phyloP scores from a whole-genome alignment of 2,888 invertebrate genomes.

The Asteroscopus sphinx region DNA sequence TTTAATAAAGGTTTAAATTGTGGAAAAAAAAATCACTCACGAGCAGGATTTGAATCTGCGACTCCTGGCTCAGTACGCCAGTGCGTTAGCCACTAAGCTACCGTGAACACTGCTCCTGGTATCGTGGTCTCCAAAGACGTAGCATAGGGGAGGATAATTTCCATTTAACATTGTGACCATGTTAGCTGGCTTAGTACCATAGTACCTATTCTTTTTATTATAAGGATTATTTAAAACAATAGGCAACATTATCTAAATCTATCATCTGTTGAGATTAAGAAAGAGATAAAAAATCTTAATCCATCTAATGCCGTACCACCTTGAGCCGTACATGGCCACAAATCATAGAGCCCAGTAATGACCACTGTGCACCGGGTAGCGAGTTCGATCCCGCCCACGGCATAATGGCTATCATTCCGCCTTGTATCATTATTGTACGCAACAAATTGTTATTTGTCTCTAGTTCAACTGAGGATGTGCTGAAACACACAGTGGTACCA shows the following conservation, averaged over 20 bases:
- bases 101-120: too few species aligned
- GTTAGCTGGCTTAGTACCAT: too few species aligned
- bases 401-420: constrained; percentile 66
- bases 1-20: too few species aligned
- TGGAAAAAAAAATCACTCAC: too few species aligned
- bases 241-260: background rate
- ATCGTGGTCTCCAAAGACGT: too few species aligned
- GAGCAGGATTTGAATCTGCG: too few species aligned
- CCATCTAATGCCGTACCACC: constrained; percentile 50
- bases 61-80: too few species aligned
- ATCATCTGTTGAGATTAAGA: constrained; percentile 16
- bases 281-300: constrained; percentile 36
- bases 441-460: constrained; percentile 60
- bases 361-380: constrained; percentile 59
- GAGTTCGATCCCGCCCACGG: constrained; percentile 68
- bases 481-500: constrained; percentile 40
- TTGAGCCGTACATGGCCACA: constrained; percentile 48
- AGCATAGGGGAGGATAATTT: too few species aligned
- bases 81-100: too few species aligned
- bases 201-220: too few species aligned
- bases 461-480: constrained; percentile 41
- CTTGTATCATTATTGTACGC: constrained; percentile 62
- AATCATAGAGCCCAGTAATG: constrained; percentile 58
- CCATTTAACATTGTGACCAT: too few species aligned
- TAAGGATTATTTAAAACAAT: background rate